These are phyloP conservation scores for Caerostris extrusa DNA, from an alignment of 1,140 invertebrate species.

Conservation along the genomic window DNA sequence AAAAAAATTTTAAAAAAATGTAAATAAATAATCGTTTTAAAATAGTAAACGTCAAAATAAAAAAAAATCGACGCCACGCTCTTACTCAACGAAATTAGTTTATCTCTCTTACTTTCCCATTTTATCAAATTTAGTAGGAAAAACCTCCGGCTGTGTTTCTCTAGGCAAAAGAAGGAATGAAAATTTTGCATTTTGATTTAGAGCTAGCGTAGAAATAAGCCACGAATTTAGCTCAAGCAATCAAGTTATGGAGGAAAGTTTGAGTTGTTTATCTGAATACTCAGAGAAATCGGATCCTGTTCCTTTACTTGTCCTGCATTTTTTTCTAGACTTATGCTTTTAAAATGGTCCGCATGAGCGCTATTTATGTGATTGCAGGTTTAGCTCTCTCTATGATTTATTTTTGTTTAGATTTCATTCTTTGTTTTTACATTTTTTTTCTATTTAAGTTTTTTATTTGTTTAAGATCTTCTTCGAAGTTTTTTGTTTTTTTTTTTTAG, in stretches of 20 bases:
- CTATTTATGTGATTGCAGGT: too few species aligned
- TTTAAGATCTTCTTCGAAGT: too few species aligned
- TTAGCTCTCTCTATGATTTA: too few species aligned
- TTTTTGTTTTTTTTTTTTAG: too few species aligned
- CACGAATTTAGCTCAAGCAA: conserved; percentile 2
- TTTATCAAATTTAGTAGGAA: conserved; percentile 41
- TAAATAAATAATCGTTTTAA: neutral
- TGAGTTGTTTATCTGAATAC: conserved; percentile 25
- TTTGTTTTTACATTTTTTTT: too few species aligned
- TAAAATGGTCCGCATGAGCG: too few species aligned
- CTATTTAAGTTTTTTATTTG: too few species aligned
- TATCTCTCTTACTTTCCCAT: conserved; percentile 2
- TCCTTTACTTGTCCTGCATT: too few species aligned
- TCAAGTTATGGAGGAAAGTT: conserved; percentile 38
- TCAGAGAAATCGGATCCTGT: too few species aligned
- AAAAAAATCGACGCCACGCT: neutral
- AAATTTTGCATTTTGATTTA: conserved; percentile 58
- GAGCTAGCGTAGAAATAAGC: neutral
- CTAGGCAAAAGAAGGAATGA: neutral
- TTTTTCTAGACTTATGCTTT: too few species aligned
- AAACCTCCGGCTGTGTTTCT: neutral
- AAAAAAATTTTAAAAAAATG: neutral
- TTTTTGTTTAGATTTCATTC: too few species aligned
- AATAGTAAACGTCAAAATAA: neutral
- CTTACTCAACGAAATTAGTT: conserved; percentile 58